A percentile compares a stretch with the other conserved stretches of the same genome.
These are phyloP conservation scores for Triplophysa yarkandensis DNA, from an alignment of 2,797 vertebrate species.

Conservation along the genomic window DNA sequence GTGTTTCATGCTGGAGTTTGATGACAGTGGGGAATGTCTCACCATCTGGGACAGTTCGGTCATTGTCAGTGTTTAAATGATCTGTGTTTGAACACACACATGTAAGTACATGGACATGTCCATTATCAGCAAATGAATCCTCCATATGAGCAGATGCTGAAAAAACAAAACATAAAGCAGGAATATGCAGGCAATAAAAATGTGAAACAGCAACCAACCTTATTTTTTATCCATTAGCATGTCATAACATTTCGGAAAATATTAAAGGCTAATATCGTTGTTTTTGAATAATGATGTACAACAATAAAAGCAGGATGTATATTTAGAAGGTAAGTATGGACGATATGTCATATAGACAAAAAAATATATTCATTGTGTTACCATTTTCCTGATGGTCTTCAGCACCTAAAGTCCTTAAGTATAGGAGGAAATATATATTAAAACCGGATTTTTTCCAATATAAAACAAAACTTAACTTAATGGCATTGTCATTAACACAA, in stretches of 20 bases:
- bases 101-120: background rate
- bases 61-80: background rate
- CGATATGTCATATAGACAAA: background rate
- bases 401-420: background rate
- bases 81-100: background rate
- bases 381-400: background rate
- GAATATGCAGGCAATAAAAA: no score
- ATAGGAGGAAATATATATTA: background rate
- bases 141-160: constrained; percentile 14
- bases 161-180: background rate
- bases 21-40: background rate
- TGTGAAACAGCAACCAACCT: no score
- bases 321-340: no score
- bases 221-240: no score
- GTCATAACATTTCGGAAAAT: no score
- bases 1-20: background rate
- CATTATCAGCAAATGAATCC: background rate
- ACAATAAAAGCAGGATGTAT: no score
- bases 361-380: background rate
- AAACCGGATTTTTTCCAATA: background rate
- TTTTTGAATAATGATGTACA: no score
- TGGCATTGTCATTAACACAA: background rate
- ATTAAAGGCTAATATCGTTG: no score
- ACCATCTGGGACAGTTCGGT: constrained; percentile 4
- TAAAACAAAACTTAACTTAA: background rate